Evolutionary conservation across 2,113 vertebrate species (phyloP).

Genomic region (Chaenocephalus aceratus): DNA sequence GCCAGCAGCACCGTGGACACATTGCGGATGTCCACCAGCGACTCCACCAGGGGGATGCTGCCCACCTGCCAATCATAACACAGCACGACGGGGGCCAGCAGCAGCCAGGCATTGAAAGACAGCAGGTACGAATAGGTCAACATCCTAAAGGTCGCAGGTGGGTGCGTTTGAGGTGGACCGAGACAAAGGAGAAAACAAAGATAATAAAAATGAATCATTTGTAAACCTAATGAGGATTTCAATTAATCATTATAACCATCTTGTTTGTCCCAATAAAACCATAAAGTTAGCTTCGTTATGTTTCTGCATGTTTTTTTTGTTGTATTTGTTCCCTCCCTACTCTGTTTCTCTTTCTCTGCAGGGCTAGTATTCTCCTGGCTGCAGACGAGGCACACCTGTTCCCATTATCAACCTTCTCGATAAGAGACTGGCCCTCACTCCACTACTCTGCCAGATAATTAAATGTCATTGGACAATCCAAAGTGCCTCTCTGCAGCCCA

Average conservation of each 20-base stretch:
- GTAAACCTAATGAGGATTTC: neutral
- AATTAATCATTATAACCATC: neutral
- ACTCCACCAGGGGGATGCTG: constrained; percentile 95
- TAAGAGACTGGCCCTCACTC: no score
- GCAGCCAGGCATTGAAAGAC: constrained; percentile 94
- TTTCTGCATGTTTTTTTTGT: no score
- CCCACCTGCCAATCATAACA: constrained; percentile 99
- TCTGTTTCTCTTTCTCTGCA: no score
- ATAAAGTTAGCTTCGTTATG: no score
- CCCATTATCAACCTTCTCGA: no score
- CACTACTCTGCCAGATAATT: no score
- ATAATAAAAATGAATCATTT: neutral
- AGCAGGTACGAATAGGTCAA: constrained; percentile 95
- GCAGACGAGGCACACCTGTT: no score
- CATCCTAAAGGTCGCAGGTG: constrained; percentile 80
- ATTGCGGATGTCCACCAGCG: constrained; percentile 89
- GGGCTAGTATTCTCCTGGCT: no score
- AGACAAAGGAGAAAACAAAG: neutral
- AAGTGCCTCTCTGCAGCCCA: no score
- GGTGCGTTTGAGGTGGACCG: neutral
- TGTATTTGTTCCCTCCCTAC: no score
- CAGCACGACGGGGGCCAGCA: constrained; percentile 91
- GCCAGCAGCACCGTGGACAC: constrained; percentile 86
- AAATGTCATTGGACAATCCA: no score
- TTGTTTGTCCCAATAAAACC: neutral